Percentiles rank a stretch among this genome's conserved stretches.
Conservation (phyloP, 2,888 invertebrate genomes). For the Tiliacea citrago region DNA sequence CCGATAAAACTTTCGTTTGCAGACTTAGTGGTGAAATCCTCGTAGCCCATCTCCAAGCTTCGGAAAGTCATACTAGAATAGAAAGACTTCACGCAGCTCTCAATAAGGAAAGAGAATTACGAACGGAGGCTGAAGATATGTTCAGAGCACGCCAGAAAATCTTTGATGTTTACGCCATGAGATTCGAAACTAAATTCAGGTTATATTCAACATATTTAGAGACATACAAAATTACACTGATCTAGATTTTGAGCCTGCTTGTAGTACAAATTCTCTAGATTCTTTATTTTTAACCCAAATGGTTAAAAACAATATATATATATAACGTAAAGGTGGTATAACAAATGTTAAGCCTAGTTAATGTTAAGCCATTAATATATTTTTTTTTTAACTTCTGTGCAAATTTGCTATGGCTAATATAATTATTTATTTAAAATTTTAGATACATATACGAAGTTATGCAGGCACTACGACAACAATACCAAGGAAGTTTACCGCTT, state of each 20-base stretch:
- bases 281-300: neutral
- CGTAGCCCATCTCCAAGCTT: slow-evolving; percentile 87
- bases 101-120: slow-evolving; percentile 82
- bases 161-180: slow-evolving; percentile 82
- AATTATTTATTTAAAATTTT: slow-evolving; percentile 55
- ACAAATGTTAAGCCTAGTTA: no score
- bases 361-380: no score
- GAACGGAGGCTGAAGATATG: slow-evolving; percentile 83
- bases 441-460: slow-evolving; percentile 84
- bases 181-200: slow-evolving; percentile 85
- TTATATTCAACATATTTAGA: slow-evolving; percentile 52
- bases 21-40: slow-evolving; percentile 88
- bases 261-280: neutral
- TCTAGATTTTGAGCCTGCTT: neutral
- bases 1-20: slow-evolving; percentile 30
- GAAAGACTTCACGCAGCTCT: slow-evolving; percentile 80
- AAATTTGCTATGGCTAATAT: neutral
- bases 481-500: slow-evolving; percentile 84
- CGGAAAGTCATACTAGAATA: slow-evolving; percentile 84
- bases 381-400: no score
- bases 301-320: no score
- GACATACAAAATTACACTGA: neutral
- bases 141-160: slow-evolving; percentile 81
- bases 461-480: slow-evolving; percentile 83
- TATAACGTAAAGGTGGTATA: no score